Evolutionary conservation across 2,888 invertebrate genomes (phyloP).

Genomic region (Heliothis peltigera): DNA sequence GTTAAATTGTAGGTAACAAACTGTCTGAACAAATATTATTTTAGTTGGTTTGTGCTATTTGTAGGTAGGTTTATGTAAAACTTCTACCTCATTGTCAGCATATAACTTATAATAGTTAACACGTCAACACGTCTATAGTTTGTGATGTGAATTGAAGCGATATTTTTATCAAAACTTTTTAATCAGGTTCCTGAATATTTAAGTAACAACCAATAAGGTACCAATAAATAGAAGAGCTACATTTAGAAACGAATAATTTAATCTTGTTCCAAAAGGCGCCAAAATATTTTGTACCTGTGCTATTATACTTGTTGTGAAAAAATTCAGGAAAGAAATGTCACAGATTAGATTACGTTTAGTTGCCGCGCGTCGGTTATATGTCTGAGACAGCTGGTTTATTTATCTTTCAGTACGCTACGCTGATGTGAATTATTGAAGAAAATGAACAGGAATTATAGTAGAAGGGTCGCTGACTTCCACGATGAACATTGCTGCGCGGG

Average conservation of each 20-base stretch:
- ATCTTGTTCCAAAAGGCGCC: conserved; percentile 16
- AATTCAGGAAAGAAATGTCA: conserved; percentile 39
- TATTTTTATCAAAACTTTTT: not conserved
- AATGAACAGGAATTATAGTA: conserved; percentile 85
- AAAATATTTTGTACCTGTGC: conserved; percentile 33
- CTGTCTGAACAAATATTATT: conserved; percentile 37
- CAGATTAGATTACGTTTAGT: conserved; percentile 45
- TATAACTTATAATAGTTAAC: conserved; percentile 1
- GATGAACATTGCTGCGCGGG: conserved; percentile 88
- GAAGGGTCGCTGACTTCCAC: conserved; percentile 83
- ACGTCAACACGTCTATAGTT: conserved; percentile 8
- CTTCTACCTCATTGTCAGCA: conserved; percentile 29
- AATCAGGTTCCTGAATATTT: not conserved
- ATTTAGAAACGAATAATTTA: not conserved
- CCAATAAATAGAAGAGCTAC: no score
- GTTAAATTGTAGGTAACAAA: conserved; percentile 12
- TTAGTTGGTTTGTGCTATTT: conserved; percentile 24
- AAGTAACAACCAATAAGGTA: not conserved
- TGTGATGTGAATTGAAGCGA: not conserved
- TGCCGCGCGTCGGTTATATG: conserved; percentile 39
- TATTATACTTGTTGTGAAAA: conserved; percentile 23
- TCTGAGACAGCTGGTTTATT: conserved; percentile 76
- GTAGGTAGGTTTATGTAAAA: not conserved
- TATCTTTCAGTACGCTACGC: conserved; percentile 78
- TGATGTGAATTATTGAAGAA: conserved; percentile 83